These are phyloP conservation scores for Typhlomys cinereus DNA, from an alignment of 2,113 vertebrate species.

Conservation along the genomic window DNA sequence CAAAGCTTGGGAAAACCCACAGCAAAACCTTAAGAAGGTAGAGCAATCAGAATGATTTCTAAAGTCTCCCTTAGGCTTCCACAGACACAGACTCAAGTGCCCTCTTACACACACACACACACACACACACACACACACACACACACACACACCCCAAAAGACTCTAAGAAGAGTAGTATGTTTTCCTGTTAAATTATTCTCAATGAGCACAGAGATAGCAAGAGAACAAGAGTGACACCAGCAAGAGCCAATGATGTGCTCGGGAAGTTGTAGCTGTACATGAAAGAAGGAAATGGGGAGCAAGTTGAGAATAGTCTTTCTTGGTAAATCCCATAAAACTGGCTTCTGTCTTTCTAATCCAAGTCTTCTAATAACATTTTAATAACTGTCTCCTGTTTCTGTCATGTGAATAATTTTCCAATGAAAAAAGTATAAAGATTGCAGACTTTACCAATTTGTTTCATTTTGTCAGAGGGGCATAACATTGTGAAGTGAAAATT, in stretches of 20 bases:
- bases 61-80: too few relatives aligned
- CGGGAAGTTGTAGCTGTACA: background rate
- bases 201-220: background rate
- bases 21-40: too few relatives aligned
- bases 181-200: background rate
- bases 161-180: background rate
- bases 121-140: too few relatives aligned
- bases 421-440: constrained; percentile 15
- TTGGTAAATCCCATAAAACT: background rate
- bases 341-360: background rate
- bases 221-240: background rate
- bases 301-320: background rate
- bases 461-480: background rate
- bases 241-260: background rate
- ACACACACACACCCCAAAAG: too few relatives aligned
- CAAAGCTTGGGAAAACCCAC: too few relatives aligned
- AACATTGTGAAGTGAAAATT: constrained; percentile 1
- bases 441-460: background rate
- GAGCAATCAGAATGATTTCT: too few relatives aligned
- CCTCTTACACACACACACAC: too few relatives aligned
- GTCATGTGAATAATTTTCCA: constrained; percentile 24
- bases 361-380: background rate
- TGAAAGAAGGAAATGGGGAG: background rate
- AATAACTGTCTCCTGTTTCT: background rate
- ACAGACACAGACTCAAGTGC: too few relatives aligned